Percentiles rank a stretch among this genome's conserved stretches.
Evolutionary conservation across 2,797 vertebrate genomes (phyloP).

Genomic region (Malurus splendens): DNA sequence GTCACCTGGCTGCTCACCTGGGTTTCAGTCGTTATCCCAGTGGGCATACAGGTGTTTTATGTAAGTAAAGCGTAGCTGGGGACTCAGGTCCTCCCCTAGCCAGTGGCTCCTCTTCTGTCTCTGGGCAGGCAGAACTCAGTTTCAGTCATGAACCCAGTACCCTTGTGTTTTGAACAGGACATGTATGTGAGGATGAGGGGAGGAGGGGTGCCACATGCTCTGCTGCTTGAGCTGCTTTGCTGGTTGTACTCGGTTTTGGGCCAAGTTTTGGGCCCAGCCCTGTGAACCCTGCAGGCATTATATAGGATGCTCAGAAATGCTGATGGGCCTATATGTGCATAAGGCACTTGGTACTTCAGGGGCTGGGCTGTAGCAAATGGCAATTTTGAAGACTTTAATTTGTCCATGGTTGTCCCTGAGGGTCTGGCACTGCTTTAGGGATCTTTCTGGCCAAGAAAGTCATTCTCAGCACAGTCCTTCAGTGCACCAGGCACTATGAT

Average conservation of each 20-base stretch:
- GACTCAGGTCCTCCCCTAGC: not conserved
- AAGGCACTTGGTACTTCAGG: not conserved
- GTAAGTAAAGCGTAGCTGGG: not conserved
- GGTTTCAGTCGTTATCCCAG: not conserved
- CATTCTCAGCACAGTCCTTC: not conserved
- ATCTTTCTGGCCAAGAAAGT: not conserved
- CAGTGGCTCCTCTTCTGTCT: not conserved
- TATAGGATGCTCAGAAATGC: not conserved
- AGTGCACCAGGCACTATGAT: not conserved
- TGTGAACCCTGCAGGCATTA: not conserved
- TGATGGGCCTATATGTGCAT: not conserved
- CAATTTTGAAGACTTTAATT: slow-evolving; percentile 22
- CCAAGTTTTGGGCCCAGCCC: not conserved
- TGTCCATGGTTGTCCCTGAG: not conserved
- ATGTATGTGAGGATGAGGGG: not conserved
- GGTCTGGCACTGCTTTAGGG: not conserved
- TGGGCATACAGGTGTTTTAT: not conserved
- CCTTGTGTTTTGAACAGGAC: not conserved
- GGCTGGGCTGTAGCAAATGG: not conserved
- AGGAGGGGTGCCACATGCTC: not conserved
- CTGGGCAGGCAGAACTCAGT: not conserved
- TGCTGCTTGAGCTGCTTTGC: not conserved
- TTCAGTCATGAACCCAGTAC: fast-evolving
- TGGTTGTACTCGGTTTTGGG: not conserved
- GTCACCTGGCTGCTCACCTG: not conserved